Base-by-base conservation (phyloP, 2,888 invertebrate species). In the Apotomis capreana region DNA sequence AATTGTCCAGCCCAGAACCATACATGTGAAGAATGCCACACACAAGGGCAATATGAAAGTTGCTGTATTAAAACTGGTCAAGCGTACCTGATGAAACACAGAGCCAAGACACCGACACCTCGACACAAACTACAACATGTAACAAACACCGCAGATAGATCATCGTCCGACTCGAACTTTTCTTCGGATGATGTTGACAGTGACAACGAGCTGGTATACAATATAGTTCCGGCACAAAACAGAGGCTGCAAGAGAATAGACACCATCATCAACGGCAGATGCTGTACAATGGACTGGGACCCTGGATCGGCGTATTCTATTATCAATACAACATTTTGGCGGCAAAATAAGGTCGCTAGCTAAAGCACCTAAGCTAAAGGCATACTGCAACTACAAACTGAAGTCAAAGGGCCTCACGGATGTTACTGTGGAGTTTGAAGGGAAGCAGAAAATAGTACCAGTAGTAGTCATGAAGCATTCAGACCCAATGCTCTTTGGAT, bases 401-500 rank as follows among this genome's bases (percentile, higher is more conserved):
- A 61, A 60, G 10, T n/a, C 70, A 44, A 73, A 73, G 40, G 72
- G 68, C 2, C 15, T 70, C 0, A 61, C 68, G 52, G 68, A 74
- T n/a, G 60, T 74, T 4, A 69, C 59, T n/a, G 72, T 73, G 3
- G 60, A 61, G 49, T 15, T 74, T 15, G 51, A 70, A 49, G 61
- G 55, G 0, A 54, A 44, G 49, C 54, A 55, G 51, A 70, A 58
- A 51, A 63, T 70, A 5, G 52, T 74, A 51, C 68, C 73, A 6
- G 64, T 55, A 26, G 55, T 73, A 3, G 73, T 74, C n/a, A 70
- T 70, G 63, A 52, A 70, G 9, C n/a, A 63, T 8, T 59, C 68
- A 10, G 37, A 74, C 6, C 74, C 74, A 5, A 73, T 74, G 68
- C 52, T 73, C 1, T 74, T 74, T 61, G 74, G 74, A 1, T 54